A percentile compares a stretch with the other conserved stretches of the same genome.
Conservation (phyloP, 1,140 invertebrate genomes). For the Dreissena rostriformis region DNA sequence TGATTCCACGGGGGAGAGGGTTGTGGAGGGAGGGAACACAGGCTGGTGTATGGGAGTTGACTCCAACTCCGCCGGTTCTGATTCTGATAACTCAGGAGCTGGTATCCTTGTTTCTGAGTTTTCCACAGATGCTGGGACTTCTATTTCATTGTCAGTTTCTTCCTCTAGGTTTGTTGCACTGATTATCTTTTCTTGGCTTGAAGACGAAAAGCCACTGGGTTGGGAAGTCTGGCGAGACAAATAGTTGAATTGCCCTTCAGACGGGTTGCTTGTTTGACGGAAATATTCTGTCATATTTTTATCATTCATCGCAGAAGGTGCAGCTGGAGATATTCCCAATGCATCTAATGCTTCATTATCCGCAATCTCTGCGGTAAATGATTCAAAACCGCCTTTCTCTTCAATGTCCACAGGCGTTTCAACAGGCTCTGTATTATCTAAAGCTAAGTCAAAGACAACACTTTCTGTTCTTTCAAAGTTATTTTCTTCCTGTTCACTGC, state of each 20-base stretch:
- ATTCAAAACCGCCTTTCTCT: conserved; percentile 76
- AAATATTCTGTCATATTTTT: conserved; percentile 46
- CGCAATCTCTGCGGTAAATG: conserved; percentile 71
- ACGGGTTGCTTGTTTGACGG: conserved; percentile 42
- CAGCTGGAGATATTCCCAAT: conserved; percentile 61
- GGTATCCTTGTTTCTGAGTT: conserved; percentile 20
- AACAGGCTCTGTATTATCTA: conserved; percentile 34
- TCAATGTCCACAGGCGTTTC: conserved; percentile 62
- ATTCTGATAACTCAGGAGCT: conserved; percentile 23
- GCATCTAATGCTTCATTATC: conserved; percentile 57
- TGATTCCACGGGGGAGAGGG: conserved; percentile 45
- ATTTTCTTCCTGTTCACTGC: neutral
- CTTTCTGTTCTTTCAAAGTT: conserved; percentile 16
- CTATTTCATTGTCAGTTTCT: conserved; percentile 8
- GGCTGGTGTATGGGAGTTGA: conserved; percentile 71
- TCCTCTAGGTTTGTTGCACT: conserved; percentile 10
- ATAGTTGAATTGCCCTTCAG: neutral
- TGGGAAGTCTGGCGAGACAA: conserved; percentile 34
- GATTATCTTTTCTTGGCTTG: neutral
- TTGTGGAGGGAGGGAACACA: conserved; percentile 33
- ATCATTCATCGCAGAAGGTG: conserved; percentile 38
- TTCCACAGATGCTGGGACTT: conserved; percentile 17
- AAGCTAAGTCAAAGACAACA: conserved; percentile 51
- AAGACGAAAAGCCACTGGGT: conserved; percentile 34
- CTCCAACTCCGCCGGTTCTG: neutral